Conservation (phyloP, 2,113 vertebrate species). For the Mus pahari region DNA sequence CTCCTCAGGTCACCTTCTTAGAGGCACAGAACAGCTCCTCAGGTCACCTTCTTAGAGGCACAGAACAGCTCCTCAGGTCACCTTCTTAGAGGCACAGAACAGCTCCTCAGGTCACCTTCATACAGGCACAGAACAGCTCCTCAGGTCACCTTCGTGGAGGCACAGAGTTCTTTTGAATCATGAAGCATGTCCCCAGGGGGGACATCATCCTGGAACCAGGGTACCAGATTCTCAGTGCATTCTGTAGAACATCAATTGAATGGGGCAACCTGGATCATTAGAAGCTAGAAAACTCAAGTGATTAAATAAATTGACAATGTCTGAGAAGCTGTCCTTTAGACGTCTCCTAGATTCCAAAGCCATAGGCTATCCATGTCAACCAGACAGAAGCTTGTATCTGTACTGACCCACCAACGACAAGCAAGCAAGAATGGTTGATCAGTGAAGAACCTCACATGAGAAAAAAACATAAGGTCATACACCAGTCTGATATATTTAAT, state of each 20-base stretch:
- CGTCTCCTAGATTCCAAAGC: background rate
- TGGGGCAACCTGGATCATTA: background rate
- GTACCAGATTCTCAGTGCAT: background rate
- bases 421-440: background rate
- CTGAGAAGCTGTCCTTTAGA: background rate
- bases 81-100: background rate
- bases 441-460: background rate
- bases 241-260: background rate
- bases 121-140: background rate
- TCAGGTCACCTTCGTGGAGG: background rate
- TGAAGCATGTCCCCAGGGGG: background rate
- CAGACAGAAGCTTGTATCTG: background rate
- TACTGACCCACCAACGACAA: background rate
- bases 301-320: background rate
- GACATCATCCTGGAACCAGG: background rate
- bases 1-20: background rate
- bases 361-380: background rate
- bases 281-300: background rate
- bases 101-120: background rate
- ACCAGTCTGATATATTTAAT: background rate
- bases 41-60: background rate
- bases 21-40: background rate
- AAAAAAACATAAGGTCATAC: background rate
- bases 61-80: background rate
- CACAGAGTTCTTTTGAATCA: background rate